Evolutionary conservation across 1,140 invertebrate genomes (phyloP), one percentile per base, ranked within the genome.

Genomic region (Ceratoteleas bidentatus): DNA sequence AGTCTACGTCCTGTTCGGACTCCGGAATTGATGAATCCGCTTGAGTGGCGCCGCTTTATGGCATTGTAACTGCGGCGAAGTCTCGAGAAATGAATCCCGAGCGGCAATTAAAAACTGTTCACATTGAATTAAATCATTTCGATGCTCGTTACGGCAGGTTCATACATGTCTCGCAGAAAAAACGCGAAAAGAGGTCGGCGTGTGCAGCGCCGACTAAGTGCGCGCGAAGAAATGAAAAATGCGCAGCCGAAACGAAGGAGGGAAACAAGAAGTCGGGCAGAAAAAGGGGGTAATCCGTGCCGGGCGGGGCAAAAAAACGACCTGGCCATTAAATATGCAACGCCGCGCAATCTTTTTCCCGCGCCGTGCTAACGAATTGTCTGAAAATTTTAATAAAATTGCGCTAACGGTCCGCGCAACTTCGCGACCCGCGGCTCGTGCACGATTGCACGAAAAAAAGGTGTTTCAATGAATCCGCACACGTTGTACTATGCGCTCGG

Each of bases 101-200:
- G 66, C 72, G 62, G 77, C 81, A 85, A 88, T 88, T 86, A 85
- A 88, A 88, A 88, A 86, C 79, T 86, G 83, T 84, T 89, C 82
- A 74, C 72, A 88, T 85, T 88, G 86, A 86, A 88, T 88, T 86
- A 84, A 87, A 89, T 77, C 70, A 85, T 86, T 86, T 85, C 84
- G 62, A 69, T 66, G 70, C 64, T 64, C 77, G 62, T 80, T 80
- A 68, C 61, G 50, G 69, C 52, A 14, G 57, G 69, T 69, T 80
- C 57, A 52, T 73, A 56, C 54, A 43, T 50, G 58, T 34, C 64
- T 58, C 34, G 60, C 10, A 60, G 60, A 75, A 66, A 75, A 66
- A 58, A 49, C 33, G 36, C 52, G 57, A 69, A 80, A 80, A 57
- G 62, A 79, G 68, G 62, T 79, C 66, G 75, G 61, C 43, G 68